Evolutionary conservation across 2,113 vertebrate genomes (phyloP).

Genomic region (Anoplopoma fimbria): DNA sequence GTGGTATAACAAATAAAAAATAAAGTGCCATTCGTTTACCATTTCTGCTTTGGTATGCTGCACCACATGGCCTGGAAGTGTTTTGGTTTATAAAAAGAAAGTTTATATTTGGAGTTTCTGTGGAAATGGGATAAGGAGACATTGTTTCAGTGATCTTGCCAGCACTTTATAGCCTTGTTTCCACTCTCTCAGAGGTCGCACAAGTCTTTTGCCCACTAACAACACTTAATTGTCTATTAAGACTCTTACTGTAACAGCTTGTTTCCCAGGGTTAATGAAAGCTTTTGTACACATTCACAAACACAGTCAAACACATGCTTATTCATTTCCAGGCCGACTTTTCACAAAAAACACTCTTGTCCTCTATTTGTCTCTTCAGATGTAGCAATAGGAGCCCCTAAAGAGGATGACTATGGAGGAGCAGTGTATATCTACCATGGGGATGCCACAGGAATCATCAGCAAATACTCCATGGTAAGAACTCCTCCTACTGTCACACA

Average conservation of each 20-base stretch:
- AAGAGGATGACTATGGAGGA: conserved; percentile 92
- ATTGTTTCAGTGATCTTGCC: conserved; percentile 64
- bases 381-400: conserved; percentile 94
- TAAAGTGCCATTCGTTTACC: neutral
- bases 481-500: neutral
- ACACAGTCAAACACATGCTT: conserved; percentile 5
- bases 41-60: conserved; percentile 37
- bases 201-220: conserved; percentile 73
- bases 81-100: conserved; percentile 66
- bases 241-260: conserved; percentile 66
- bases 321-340: conserved; percentile 1
- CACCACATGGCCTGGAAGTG: conserved; percentile 40
- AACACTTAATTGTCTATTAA: conserved; percentile 78
- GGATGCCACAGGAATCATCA: conserved; percentile 86
- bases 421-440: conserved; percentile 97
- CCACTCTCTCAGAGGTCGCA: conserved; percentile 73
- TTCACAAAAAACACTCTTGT: conserved; percentile 32
- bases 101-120: conserved; percentile 51
- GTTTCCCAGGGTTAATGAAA: conserved; percentile 65
- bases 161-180: conserved; percentile 76
- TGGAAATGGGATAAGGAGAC: conserved; percentile 53
- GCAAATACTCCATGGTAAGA: conserved; percentile 94
- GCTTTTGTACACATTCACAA: conserved; percentile 36
- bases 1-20: neutral
- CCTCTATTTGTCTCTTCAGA: conserved; percentile 81